Evolutionary conservation across 2,888 invertebrate genomes (phyloP).

Genomic region (Plagodis pulveraria): DNA sequence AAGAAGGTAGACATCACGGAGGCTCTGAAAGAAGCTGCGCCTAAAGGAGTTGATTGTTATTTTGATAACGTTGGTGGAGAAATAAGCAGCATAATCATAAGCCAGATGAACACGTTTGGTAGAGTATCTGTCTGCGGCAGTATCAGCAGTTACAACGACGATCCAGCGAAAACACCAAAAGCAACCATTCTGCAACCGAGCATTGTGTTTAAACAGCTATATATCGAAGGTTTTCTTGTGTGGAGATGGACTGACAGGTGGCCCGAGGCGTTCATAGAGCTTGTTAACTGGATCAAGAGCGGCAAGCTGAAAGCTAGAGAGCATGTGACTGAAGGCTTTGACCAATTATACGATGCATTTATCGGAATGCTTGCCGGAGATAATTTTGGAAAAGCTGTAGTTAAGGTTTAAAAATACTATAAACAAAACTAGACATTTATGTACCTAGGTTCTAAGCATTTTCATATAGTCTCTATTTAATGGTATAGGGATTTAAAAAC

Average conservation of each 20-base stretch:
- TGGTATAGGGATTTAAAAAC: no score
- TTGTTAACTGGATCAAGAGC: constrained; percentile 85
- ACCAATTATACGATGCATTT: constrained; percentile 88
- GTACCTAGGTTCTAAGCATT: no score
- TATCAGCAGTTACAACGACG: constrained; percentile 81
- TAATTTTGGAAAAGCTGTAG: constrained; percentile 88
- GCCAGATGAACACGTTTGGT: constrained; percentile 84
- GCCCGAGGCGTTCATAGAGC: constrained; percentile 84
- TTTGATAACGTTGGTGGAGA: constrained; percentile 91
- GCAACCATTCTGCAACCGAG: constrained; percentile 79
- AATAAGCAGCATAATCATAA: constrained; percentile 82
- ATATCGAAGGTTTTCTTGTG: constrained; percentile 86
- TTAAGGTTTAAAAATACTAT: constrained; percentile 74
- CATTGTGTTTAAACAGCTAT: constrained; percentile 84
- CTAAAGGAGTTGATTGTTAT: constrained; percentile 85
- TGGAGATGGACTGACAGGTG: constrained; percentile 82
- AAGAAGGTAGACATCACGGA: constrained; percentile 84
- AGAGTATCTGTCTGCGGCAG: constrained; percentile 86
- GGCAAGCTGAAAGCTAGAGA: constrained; percentile 88
- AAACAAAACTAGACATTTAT: no score
- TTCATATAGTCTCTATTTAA: no score
- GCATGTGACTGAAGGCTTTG: constrained; percentile 88
- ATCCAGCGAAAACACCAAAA: constrained; percentile 50
- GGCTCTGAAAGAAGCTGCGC: constrained; percentile 82
- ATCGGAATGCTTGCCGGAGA: constrained; percentile 86